phyloP scores from a whole-genome alignment of 2,888 invertebrate species.

The Eupithecia insigniata region DNA sequence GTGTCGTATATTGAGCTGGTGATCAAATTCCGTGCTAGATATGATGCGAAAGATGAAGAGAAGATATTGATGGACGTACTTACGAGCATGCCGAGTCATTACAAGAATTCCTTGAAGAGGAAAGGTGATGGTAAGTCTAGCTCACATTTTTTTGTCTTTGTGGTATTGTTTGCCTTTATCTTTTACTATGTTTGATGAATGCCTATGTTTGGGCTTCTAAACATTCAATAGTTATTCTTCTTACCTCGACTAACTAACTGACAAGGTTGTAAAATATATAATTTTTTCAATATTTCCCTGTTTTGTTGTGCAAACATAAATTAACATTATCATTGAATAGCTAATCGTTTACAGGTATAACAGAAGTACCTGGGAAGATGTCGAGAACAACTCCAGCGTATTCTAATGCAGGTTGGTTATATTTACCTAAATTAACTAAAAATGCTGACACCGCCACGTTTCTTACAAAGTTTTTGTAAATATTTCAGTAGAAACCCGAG shows the following conservation, averaged over 20 bases:
- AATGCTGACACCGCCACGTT: background rate
- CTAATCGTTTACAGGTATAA: constrained; percentile 41
- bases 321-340: constrained; percentile 28
- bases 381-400: constrained; percentile 34
- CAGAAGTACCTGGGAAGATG: constrained; percentile 34
- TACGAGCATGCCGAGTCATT: constrained; percentile 59
- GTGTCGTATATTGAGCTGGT: constrained; percentile 71
- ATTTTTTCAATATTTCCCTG: background rate
- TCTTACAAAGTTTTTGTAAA: constrained; percentile 16
- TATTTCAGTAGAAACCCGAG: constrained; percentile 42
- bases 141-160: background rate
- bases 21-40: constrained; percentile 66
- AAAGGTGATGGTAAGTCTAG: constrained; percentile 65
- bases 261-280: background rate
- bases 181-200: background rate
- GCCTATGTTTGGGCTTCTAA: background rate
- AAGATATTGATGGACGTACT: constrained; percentile 65
- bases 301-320: background rate
- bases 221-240: background rate
- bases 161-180: background rate
- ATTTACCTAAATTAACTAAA: background rate
- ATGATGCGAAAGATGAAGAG: constrained; percentile 58
- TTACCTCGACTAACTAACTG: background rate
- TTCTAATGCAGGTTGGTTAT: constrained; percentile 36
- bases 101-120: constrained; percentile 57